Conservation (phyloP, 1,140 invertebrate species). For the Brachionus paranguensis region DNA sequence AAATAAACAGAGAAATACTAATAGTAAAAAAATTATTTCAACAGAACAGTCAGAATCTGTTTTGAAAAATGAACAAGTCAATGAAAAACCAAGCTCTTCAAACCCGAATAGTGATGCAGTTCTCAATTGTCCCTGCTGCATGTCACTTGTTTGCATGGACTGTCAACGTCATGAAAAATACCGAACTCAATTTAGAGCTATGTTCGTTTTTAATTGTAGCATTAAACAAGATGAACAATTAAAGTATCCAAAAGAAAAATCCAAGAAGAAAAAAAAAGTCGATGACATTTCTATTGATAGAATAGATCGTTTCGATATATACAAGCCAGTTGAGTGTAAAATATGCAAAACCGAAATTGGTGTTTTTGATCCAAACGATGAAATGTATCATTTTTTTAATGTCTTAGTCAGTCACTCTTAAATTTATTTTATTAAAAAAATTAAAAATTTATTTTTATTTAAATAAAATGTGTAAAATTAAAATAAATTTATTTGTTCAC, state of each 20-base stretch:
- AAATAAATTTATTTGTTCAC: too few species aligned
- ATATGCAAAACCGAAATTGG: conserved; percentile 62
- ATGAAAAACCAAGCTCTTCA: neutral
- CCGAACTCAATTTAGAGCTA: conserved; percentile 62
- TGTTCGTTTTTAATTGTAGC: conserved; percentile 64
- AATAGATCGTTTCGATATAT: conserved; percentile 49
- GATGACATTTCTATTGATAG: neutral
- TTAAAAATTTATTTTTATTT: neutral
- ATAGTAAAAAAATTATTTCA: neutral
- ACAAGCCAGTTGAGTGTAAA: conserved; percentile 60
- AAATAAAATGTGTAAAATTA: too few species aligned
- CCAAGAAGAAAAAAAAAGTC: conserved; percentile 43
- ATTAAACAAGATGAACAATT: conserved; percentile 54
- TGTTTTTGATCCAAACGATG: conserved; percentile 60
- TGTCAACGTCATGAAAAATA: conserved; percentile 63
- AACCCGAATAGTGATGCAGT: conserved; percentile 57
- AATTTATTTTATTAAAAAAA: neutral
- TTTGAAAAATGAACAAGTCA: neutral
- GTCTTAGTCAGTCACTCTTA: conserved; percentile 59
- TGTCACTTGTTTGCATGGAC: conserved; percentile 61
- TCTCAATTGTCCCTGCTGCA: conserved; percentile 64
- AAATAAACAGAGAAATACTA: neutral
- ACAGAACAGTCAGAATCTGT: neutral
- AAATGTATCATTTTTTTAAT: conserved; percentile 66
- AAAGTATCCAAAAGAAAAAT: conserved; percentile 42